Conservation (phyloP, 1,140 invertebrate genomes). For the Drosophila aff. region DNA sequence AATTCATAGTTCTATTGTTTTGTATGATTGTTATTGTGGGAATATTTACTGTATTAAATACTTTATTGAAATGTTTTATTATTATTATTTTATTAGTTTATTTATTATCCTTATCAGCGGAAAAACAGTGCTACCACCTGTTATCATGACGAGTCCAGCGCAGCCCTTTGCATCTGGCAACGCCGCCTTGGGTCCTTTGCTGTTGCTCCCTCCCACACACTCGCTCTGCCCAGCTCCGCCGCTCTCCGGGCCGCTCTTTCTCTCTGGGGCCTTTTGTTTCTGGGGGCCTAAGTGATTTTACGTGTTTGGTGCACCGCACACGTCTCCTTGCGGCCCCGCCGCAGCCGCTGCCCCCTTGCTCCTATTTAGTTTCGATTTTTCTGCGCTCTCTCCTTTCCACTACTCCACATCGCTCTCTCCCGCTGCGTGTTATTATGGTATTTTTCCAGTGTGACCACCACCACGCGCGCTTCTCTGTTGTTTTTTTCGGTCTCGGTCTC, state of each 20-base stretch:
- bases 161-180: slow-evolving; percentile 46
- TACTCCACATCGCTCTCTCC: slow-evolving; percentile 21
- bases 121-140: slow-evolving; percentile 52
- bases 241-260: slow-evolving; percentile 15
- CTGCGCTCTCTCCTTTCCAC: slow-evolving; percentile 35
- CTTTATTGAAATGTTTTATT: neutral
- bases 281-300: slow-evolving; percentile 81
- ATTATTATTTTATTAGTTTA: neutral
- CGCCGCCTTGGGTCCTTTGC: slow-evolving; percentile 32
- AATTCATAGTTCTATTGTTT: neutral
- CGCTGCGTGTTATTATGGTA: slow-evolving; percentile 51
- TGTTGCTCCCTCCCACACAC: slow-evolving; percentile 7
- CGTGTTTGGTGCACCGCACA: slow-evolving; percentile 83
- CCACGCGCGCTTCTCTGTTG: slow-evolving; percentile 62
- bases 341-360: slow-evolving; percentile 5
- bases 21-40: too few relatives aligned
- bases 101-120: slow-evolving; percentile 12
- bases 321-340: slow-evolving; percentile 41
- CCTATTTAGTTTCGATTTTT: slow-evolving; percentile 58
- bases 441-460: slow-evolving; percentile 53
- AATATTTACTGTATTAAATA: neutral
- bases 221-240: slow-evolving; percentile 8
- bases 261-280: slow-evolving; percentile 45
- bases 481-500: slow-evolving; percentile 60
- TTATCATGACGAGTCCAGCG: slow-evolving; percentile 30